Evolutionary conservation across 2,113 vertebrate species (phyloP).

Genomic region (Bos indicus): DNA sequence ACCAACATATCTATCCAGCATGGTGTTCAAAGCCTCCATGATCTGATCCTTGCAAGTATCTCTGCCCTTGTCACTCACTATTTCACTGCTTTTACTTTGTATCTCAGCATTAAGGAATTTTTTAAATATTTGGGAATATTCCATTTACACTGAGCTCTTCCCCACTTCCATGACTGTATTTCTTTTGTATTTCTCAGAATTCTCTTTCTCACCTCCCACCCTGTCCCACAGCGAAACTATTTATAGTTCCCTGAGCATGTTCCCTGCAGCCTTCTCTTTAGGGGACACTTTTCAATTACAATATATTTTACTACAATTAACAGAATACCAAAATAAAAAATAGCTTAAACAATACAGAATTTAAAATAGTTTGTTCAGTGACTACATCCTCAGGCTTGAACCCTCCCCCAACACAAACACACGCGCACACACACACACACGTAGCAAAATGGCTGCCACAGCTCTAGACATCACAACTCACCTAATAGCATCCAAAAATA

Average conservation of each 20-base stretch:
- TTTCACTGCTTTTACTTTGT: not conserved
- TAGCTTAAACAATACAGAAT: not conserved
- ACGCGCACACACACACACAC: not conserved
- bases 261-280: not conserved
- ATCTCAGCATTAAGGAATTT: not conserved
- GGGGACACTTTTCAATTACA: not conserved
- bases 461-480: not conserved
- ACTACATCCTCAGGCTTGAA: not conserved
- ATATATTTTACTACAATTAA: not conserved
- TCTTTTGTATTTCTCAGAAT: not conserved
- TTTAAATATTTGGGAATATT: not conserved
- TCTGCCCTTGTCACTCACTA: not conserved
- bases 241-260: not conserved
- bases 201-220: not conserved
- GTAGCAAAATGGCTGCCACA: not conserved
- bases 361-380: not conserved
- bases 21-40: not conserved
- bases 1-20: not conserved
- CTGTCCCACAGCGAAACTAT: not conserved
- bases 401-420: not conserved
- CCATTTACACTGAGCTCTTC: not conserved
- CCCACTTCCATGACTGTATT: not conserved
- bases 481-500: not conserved
- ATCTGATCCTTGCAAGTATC: not conserved
- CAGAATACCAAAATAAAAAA: not conserved